Evolutionary conservation across 2,888 invertebrate species (phyloP).

Genomic region (Heteromurus nitidus): DNA sequence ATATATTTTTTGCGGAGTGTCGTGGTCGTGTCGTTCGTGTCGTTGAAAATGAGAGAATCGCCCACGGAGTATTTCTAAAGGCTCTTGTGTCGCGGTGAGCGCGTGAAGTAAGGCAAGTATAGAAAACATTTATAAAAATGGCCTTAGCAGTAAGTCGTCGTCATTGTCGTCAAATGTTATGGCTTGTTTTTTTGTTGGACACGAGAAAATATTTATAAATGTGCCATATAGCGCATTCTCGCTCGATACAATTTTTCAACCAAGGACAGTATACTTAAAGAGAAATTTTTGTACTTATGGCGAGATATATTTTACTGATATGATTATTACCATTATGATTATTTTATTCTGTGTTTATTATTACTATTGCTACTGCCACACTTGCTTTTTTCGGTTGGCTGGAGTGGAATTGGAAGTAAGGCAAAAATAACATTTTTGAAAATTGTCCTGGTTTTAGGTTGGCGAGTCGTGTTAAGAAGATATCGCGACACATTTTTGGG

Average conservation of each 20-base stretch:
- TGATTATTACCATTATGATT: conserved; percentile 38
- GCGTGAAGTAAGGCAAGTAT: too few relatives aligned
- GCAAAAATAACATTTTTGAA: conserved; percentile 21
- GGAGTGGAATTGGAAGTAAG: background rate
- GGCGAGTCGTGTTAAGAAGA: too few relatives aligned
- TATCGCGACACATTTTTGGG: too few relatives aligned
- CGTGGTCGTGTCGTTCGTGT: conserved; percentile 6
- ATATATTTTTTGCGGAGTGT: too few relatives aligned
- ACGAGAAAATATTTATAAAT: background rate
- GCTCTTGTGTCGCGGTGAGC: too few relatives aligned
- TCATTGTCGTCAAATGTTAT: conserved; percentile 1
- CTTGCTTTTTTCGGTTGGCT: conserved; percentile 11
- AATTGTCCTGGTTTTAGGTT: conserved; percentile 23
- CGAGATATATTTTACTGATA: conserved; percentile 58
- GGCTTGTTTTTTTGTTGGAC: conserved; percentile 27
- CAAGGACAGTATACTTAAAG: too few relatives aligned
- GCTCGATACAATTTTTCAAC: too few relatives aligned
- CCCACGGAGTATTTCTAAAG: conserved; percentile 44
- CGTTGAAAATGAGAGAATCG: conserved; percentile 56
- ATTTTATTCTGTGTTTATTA: conserved; percentile 54
- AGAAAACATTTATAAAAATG: background rate
- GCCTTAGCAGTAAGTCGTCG: conserved; percentile 29
- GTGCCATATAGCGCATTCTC: too few relatives aligned
- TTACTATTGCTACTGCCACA: conserved; percentile 16
- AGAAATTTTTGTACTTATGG: too few relatives aligned